Conservation (phyloP, 2,888 invertebrate species). For the Rhodophaea formosa region DNA sequence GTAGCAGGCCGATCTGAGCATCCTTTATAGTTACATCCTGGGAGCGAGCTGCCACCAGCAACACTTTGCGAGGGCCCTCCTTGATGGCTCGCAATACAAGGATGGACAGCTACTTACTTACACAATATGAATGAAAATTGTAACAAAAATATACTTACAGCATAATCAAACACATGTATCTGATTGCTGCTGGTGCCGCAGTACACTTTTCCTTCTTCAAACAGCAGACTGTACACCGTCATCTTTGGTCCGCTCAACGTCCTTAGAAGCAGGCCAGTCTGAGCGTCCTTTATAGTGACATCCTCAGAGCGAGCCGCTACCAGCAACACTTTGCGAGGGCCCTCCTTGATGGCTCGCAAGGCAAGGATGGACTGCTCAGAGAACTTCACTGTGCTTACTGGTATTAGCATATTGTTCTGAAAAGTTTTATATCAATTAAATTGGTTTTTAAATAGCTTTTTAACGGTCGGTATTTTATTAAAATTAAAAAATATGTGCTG, state of each 20-base stretch:
- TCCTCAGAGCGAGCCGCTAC: slow-evolving; percentile 86
- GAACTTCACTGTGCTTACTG: slow-evolving; percentile 79
- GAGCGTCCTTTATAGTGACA: slow-evolving; percentile 87
- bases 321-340: slow-evolving; percentile 85
- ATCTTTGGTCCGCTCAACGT: slow-evolving; percentile 80
- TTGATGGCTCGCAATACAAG: slow-evolving; percentile 86
- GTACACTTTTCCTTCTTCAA: slow-evolving; percentile 85
- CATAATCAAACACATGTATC: slow-evolving; percentile 88
- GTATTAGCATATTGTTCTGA: slow-evolving; percentile 79
- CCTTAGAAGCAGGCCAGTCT: slow-evolving; percentile 84
- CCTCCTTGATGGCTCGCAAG: slow-evolving; percentile 87
- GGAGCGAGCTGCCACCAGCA: slow-evolving; percentile 86
- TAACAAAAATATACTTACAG: slow-evolving; percentile 81
- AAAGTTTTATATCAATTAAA: slow-evolving; percentile 32
- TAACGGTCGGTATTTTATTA: no score
- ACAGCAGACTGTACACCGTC: slow-evolving; percentile 87
- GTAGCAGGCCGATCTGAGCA: slow-evolving; percentile 84
- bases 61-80: slow-evolving; percentile 86
- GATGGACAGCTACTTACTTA: slow-evolving; percentile 84
- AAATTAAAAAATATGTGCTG: no score
- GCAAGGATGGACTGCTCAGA: slow-evolving; percentile 85
- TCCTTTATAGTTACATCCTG: slow-evolving; percentile 87
- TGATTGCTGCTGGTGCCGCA: slow-evolving; percentile 88
- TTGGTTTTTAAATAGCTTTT: background rate
- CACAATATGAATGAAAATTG: no score